Conservation (phyloP, 2,113 vertebrate species). For the Cheirogaleus medius region DNA sequence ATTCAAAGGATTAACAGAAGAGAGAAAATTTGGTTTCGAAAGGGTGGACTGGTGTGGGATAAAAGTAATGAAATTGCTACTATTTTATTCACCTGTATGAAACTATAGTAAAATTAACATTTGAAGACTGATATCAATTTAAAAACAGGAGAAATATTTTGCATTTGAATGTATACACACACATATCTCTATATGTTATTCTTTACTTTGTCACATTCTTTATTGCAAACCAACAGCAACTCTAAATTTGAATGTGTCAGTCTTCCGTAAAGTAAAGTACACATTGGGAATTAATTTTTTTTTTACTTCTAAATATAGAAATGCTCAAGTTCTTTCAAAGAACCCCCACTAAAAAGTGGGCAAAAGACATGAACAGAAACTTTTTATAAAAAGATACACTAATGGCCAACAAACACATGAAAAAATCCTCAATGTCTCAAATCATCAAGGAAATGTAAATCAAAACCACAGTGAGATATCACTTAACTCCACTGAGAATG, state of each 20-base stretch:
- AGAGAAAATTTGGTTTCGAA: neutral
- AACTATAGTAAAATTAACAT: neutral
- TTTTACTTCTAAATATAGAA: neutral
- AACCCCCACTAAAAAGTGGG: too few species aligned
- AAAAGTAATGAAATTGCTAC: neutral
- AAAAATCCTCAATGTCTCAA: too few species aligned
- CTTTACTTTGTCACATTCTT: neutral
- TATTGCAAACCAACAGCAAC: neutral
- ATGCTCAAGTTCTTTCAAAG: neutral
- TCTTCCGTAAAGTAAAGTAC: neutral
- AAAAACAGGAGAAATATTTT: neutral
- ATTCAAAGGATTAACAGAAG: neutral
- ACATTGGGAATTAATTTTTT: neutral
- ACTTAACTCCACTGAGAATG: too few species aligned
- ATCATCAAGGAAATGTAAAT: too few species aligned
- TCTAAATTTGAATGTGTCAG: neutral
- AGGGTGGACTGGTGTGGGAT: neutral
- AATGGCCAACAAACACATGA: too few species aligned
- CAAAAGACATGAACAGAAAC: too few species aligned
- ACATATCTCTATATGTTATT: neutral
- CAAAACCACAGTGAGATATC: too few species aligned
- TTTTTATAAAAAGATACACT: too few species aligned
- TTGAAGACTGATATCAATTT: neutral
- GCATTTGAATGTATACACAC: neutral
- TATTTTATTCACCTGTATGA: neutral